Percentiles rank a stretch among this genome's conserved stretches.
phyloP scores from a whole-genome alignment of 1,140 invertebrate genomes.

The Pomacea maculata region DNA sequence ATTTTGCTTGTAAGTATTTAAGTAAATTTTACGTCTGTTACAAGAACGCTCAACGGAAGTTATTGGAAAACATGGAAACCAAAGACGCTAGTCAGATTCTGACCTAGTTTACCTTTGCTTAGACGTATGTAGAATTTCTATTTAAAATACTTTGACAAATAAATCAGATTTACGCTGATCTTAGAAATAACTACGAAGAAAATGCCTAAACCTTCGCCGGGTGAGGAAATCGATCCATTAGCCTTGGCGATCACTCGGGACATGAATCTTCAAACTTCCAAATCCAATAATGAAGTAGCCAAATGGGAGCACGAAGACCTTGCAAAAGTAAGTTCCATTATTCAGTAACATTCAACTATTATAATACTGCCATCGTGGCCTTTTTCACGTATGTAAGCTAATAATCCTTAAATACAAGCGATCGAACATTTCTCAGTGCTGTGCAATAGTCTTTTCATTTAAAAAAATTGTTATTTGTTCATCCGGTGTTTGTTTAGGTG shows the following conservation, averaged over 20 bases:
- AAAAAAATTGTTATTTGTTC: not conserved
- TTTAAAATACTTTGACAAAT: too few species aligned
- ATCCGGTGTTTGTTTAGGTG: constrained; percentile 42
- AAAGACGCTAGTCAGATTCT: constrained; percentile 1
- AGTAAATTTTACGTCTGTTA: constrained; percentile 7
- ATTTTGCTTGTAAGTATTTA: not conserved
- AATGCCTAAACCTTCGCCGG: constrained; percentile 21
- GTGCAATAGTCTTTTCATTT: not conserved
- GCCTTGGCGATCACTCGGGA: constrained; percentile 35
- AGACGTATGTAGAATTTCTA: too few species aligned
- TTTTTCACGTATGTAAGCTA: too few species aligned
- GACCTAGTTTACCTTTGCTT: not conserved
- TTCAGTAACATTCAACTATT: not conserved
- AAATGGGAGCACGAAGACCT: constrained; percentile 56
- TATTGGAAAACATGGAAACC: constrained; percentile 13
- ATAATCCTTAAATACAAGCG: too few species aligned
- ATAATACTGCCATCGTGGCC: not conserved
- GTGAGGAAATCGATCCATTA: constrained; percentile 29
- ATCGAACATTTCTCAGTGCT: too few species aligned
- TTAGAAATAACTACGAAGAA: not conserved
- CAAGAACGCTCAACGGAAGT: constrained; percentile 7
- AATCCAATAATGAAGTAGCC: constrained; percentile 27
- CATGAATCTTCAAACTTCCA: constrained; percentile 27
- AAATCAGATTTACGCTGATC: too few species aligned
- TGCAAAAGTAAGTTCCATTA: constrained; percentile 42